Evolutionary conservation across 2,113 vertebrate species (phyloP).

Genomic region (Serinus canaria): DNA sequence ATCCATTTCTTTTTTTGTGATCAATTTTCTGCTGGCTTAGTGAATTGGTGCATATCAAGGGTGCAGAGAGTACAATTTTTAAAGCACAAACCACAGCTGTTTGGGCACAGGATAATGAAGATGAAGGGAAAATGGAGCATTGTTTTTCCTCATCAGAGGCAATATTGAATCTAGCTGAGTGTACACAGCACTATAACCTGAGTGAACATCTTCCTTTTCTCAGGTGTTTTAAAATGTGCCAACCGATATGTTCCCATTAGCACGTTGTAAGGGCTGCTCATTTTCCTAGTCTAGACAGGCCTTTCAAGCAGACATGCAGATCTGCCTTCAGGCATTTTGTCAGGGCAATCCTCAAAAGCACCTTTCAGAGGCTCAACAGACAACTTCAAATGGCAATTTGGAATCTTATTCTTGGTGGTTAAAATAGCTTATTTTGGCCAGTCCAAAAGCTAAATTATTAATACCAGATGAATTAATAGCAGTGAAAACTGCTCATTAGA

Average conservation of each 20-base stretch:
- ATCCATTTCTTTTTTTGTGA: not conserved
- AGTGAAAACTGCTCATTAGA: constrained; percentile 33
- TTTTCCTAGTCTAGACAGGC: constrained; percentile 56
- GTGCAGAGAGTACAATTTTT: not conserved
- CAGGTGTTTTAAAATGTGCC: not conserved
- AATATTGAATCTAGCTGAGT: not conserved
- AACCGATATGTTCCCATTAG: constrained; percentile 34
- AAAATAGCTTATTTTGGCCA: constrained; percentile 39
- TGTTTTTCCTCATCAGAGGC: not conserved
- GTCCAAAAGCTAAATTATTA: constrained; percentile 41
- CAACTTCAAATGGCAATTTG: constrained; percentile 19
- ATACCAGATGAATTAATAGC: constrained; percentile 49
- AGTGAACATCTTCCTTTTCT: not conserved
- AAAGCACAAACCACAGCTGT: not conserved
- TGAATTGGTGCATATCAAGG: not conserved
- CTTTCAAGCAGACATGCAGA: constrained; percentile 17
- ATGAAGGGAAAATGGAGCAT: not conserved
- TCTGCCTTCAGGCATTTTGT: constrained; percentile 46
- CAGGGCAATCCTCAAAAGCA: constrained; percentile 35
- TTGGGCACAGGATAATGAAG: not conserved
- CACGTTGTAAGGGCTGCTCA: constrained; percentile 10
- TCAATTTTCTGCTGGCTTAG: not conserved
- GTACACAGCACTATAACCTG: not conserved
- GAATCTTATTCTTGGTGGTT: constrained; percentile 25
- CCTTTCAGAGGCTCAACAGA: constrained; percentile 28